Percentiles rank a stretch among this genome's conserved stretches.
These are phyloP conservation scores for Tetheella fluctuosa DNA, from an alignment of 2,888 invertebrate genomes.

Conservation along the genomic window DNA sequence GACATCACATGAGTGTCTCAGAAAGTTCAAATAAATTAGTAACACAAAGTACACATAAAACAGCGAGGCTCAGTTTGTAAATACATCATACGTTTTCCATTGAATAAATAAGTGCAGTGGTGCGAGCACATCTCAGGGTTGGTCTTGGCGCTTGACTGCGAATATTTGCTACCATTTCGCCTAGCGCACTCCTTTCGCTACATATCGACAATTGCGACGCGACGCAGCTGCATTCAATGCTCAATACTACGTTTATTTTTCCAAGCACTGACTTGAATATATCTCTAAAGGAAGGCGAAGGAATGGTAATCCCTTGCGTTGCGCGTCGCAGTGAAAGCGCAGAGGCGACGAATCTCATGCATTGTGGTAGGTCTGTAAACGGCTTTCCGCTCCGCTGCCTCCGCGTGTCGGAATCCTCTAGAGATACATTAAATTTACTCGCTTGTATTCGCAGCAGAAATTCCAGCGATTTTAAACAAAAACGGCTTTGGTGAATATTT, in stretches of 20 bases:
- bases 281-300: neutral
- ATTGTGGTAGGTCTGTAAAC: slow-evolving; percentile 7
- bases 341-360: slow-evolving; percentile 1
- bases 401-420: slow-evolving; percentile 3
- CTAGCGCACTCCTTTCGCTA: neutral
- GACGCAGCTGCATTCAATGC: neutral
- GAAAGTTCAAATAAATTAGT: neutral
- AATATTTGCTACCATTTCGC: neutral
- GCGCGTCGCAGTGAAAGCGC: slow-evolving; percentile 2
- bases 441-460: neutral
- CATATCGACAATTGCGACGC: neutral
- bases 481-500: neutral
- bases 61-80: neutral
- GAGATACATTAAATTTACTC: neutral
- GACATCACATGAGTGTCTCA: neutral
- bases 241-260: neutral
- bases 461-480: neutral
- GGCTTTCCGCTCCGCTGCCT: neutral
- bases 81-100: neutral
- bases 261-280: neutral
- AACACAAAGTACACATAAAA: neutral
- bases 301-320: neutral
- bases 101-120: slow-evolving; percentile 1
- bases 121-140: neutral
- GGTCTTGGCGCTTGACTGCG: neutral